Percentiles rank a stretch among this genome's conserved stretches.
Conservation (phyloP, 2,888 invertebrate genomes). For the Torymus auratus region DNA sequence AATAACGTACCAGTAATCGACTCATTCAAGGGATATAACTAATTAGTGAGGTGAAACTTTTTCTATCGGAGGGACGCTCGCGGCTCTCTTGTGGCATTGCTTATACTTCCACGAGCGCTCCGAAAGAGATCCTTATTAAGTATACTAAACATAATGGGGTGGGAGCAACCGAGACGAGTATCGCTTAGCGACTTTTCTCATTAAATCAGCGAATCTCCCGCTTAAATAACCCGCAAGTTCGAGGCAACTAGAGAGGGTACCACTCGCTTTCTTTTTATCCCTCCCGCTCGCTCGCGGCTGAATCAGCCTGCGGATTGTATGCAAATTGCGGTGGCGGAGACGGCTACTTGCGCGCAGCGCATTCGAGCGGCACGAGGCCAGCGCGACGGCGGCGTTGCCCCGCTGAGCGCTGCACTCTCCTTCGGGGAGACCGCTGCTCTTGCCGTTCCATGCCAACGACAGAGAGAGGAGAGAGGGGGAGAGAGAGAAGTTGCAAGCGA, state of each 20-base stretch:
- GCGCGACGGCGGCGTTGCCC: background rate
- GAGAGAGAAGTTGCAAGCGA: no score
- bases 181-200: conserved; percentile 43
- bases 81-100: no score
- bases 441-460: no score
- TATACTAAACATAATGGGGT: background rate
- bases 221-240: conserved; percentile 32
- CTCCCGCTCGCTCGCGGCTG: conserved; percentile 51
- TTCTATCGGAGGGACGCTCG: background rate
- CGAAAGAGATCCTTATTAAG: conserved; percentile 28
- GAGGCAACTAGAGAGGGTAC: conserved; percentile 24
- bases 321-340: conserved; percentile 74
- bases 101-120: background rate
- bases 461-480: no score
- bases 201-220: conserved; percentile 40
- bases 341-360: conserved; percentile 31
- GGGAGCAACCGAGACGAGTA: background rate
- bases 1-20: no score
- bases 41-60: conserved; percentile 1
- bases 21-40: background rate
- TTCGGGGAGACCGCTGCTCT: no score
- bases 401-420: no score
- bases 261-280: conserved; percentile 32
- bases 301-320: conserved; percentile 73
- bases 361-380: background rate